Percentiles rank a stretch among this genome's conserved stretches.
Evolutionary conservation across 2,113 vertebrate genomes (phyloP).

Genomic region (Neofelis nebulosa): DNA sequence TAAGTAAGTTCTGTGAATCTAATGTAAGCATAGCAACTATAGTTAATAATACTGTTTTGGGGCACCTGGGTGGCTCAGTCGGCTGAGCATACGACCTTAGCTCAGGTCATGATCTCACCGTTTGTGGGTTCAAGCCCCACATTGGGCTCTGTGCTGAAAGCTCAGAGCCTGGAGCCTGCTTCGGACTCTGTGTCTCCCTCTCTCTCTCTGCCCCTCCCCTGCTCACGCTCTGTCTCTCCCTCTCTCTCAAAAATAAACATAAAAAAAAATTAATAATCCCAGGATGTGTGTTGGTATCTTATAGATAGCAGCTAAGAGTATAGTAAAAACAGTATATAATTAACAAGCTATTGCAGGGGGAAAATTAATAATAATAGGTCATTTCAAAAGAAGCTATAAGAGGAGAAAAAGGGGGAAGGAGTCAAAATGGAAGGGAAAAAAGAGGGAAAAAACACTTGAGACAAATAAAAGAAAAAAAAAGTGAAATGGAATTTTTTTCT

Average conservation of each 20-base stretch:
- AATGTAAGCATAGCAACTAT: neutral
- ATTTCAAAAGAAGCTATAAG: neutral
- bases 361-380: neutral
- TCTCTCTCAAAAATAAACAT: too few relatives aligned
- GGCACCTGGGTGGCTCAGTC: too few relatives aligned
- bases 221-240: too few relatives aligned
- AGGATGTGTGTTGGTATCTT: neutral
- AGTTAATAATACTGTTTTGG: neutral
- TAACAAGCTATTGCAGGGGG: neutral
- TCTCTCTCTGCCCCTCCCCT: too few relatives aligned
- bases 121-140: too few relatives aligned
- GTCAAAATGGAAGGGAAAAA: neutral
- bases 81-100: too few relatives aligned
- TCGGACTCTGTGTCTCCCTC: too few relatives aligned
- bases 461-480: neutral
- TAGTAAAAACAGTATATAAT: neutral
- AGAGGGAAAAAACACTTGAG: neutral
- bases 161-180: too few relatives aligned
- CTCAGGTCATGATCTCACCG: too few relatives aligned
- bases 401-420: neutral
- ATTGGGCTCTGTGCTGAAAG: too few relatives aligned
- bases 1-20: neutral
- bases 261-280: neutral
- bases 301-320: neutral
- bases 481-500: neutral